Percentiles rank a stretch among this genome's conserved stretches.
Evolutionary conservation across 2,113 vertebrate species (phyloP).

Genomic region (Brachypodius melanocephalos): DNA sequence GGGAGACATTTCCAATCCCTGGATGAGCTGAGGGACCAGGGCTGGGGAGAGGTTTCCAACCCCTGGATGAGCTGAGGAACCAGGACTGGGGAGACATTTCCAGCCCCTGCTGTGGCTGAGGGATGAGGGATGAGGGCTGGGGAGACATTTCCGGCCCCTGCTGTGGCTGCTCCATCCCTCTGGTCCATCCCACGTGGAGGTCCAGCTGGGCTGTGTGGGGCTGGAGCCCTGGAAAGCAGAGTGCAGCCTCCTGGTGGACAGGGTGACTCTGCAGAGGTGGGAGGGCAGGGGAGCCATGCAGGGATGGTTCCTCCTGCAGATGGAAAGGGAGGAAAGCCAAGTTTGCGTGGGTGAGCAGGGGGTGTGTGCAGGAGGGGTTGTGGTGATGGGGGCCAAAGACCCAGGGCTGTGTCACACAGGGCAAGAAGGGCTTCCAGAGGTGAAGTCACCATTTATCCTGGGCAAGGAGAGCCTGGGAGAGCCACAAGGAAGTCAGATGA

Average conservation of each 20-base stretch:
- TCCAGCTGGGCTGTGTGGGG: rapidly evolving
- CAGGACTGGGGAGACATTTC: too few relatives aligned
- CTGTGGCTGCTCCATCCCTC: not conserved
- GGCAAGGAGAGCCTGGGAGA: not conserved
- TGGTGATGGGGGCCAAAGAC: not conserved
- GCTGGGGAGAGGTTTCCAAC: not conserved
- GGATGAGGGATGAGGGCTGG: not conserved
- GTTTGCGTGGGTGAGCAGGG: not conserved
- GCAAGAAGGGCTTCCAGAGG: not conserved
- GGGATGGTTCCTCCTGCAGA: not conserved
- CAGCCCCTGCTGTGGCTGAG: too few relatives aligned
- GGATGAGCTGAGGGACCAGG: too few relatives aligned
- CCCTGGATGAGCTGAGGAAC: not conserved
- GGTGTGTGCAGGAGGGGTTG: not conserved
- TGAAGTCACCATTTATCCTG: not conserved
- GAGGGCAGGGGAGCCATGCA: rapidly evolving
- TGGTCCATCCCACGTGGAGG: too few relatives aligned
- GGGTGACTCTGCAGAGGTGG: not conserved
- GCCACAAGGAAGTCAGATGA: not conserved
- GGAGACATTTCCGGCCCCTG: not conserved
- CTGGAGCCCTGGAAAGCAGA: not conserved
- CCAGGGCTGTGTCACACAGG: not conserved
- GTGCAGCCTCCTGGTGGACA: not conserved
- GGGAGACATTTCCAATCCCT: not conserved
- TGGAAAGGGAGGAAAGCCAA: not conserved